Evolutionary conservation across 92 coral and sea anemone species (phyloP).

Genomic region (Bergia puertoricense): DNA sequence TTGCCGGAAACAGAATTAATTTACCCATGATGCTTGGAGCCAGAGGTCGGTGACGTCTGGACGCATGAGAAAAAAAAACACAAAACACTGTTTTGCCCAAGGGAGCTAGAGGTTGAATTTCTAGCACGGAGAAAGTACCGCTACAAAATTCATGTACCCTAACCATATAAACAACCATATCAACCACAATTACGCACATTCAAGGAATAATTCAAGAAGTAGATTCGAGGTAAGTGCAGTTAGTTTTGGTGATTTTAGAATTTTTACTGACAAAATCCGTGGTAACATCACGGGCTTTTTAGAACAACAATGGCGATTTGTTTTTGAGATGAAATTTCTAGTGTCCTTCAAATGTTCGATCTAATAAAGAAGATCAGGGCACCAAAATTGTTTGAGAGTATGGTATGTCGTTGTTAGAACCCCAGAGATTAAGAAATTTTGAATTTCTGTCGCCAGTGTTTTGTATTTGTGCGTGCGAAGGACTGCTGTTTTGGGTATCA

Average conservation of each 20-base stretch:
- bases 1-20: slow-evolving; percentile 32
- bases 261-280: slow-evolving; percentile 44
- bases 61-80: slow-evolving; percentile 57
- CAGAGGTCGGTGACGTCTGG: slow-evolving; percentile 71
- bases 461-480: slow-evolving; percentile 24
- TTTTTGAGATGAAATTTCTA: slow-evolving; percentile 47
- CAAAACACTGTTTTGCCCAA: slow-evolving; percentile 49
- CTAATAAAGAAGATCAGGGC: background rate
- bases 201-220: slow-evolving; percentile 92
- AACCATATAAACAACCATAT: slow-evolving; percentile 85
- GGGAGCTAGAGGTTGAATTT: slow-evolving; percentile 55
- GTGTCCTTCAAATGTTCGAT: background rate
- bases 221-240: slow-evolving; percentile 91
- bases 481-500: slow-evolving; percentile 36
- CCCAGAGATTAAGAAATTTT: background rate
- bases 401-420: slow-evolving; percentile 24
- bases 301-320: slow-evolving; percentile 49
- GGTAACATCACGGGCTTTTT: slow-evolving; percentile 39
- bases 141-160: slow-evolving; percentile 96
- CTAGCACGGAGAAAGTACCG: slow-evolving; percentile 48
- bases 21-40: slow-evolving; percentile 66
- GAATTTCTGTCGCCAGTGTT: background rate
- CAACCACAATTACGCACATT: slow-evolving; percentile 79
- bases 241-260: slow-evolving; percentile 30
- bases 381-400: background rate